Conservation (phyloP, 2,113 vertebrate genomes). For the Boleophthalmus pectinirostris region DNA sequence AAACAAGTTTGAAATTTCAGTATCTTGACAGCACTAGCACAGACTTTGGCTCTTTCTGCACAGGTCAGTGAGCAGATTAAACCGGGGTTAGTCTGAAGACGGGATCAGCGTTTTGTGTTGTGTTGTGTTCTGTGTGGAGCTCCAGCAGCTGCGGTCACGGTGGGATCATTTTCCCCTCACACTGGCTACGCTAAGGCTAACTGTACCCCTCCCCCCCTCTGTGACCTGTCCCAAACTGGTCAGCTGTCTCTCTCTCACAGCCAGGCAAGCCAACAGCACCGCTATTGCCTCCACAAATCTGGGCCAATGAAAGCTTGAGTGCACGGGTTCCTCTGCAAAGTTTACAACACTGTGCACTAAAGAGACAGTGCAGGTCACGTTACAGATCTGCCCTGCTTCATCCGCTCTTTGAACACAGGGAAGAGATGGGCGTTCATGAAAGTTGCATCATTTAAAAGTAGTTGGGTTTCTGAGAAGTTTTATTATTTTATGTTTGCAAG, state of each 20-base stretch:
- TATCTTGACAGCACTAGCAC: no score
- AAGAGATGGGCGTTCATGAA: background rate
- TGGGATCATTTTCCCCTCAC: slow-evolving; percentile 55
- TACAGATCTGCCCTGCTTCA: slow-evolving; percentile 7
- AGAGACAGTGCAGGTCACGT: background rate
- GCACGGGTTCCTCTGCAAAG: slow-evolving; percentile 19
- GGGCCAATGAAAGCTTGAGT: slow-evolving; percentile 41
- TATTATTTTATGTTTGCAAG: slow-evolving; percentile 4
- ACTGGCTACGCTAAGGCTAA: background rate
- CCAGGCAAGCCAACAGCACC: slow-evolving; percentile 8
- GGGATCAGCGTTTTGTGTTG: slow-evolving; percentile 9
- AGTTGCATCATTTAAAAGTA: slow-evolving; percentile 4
- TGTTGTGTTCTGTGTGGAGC: slow-evolving; percentile 8
- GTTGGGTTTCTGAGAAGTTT: background rate
- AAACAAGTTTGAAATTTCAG: no score
- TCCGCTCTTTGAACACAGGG: background rate
- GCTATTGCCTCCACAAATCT: slow-evolving; percentile 47
- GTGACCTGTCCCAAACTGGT: slow-evolving; percentile 9
- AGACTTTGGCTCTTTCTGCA: slow-evolving; percentile 12
- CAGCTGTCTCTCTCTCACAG: slow-evolving; percentile 74
- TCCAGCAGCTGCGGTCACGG: slow-evolving; percentile 68
- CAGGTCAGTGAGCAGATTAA: slow-evolving; percentile 47
- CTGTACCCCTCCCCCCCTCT: slow-evolving; percentile 15
- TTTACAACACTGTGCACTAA: slow-evolving; percentile 8
- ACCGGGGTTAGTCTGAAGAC: slow-evolving; percentile 13